A percentile compares a stretch with the other conserved stretches of the same genome.
These are phyloP conservation scores for Syrrhaptes paradoxus DNA, from an alignment of 2,113 vertebrate genomes.

Conservation along the genomic window DNA sequence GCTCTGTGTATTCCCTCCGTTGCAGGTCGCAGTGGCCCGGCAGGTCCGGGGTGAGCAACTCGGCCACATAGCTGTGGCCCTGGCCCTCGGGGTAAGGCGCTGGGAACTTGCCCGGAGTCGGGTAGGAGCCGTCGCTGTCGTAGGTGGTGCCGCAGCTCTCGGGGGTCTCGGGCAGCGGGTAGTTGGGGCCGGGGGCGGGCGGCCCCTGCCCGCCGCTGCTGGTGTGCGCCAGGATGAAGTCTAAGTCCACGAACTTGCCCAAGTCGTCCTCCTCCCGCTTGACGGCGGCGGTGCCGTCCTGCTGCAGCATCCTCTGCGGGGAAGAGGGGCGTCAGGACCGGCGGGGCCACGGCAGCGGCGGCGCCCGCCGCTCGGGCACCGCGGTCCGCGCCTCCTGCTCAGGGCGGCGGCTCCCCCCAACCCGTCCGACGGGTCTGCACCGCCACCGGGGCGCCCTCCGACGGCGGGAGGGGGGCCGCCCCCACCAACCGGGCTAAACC, in stretches of 20 bases:
- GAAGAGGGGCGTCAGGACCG: not conserved
- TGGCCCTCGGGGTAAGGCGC: slow-evolving; percentile 68
- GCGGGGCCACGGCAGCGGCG: not conserved
- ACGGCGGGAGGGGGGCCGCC: not conserved
- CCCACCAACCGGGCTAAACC: not conserved
- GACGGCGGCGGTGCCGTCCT: slow-evolving; percentile 55
- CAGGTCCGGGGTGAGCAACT: slow-evolving; percentile 84
- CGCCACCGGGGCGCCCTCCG: not conserved
- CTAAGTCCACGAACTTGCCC: slow-evolving; percentile 86
- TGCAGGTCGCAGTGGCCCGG: slow-evolving; percentile 59
- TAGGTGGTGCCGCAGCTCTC: slow-evolving; percentile 83
- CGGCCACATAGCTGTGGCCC: slow-evolving; percentile 84
- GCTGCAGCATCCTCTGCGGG: slow-evolving; percentile 68
- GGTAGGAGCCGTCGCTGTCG: slow-evolving; percentile 79
- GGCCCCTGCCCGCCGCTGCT: slow-evolving; percentile 62
- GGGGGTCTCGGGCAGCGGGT: slow-evolving; percentile 88
- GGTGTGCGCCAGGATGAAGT: slow-evolving; percentile 89
- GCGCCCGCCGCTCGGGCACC: not conserved
- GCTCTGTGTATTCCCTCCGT: slow-evolving; percentile 82
- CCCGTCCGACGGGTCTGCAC: slow-evolving; percentile 28
- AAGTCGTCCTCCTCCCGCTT: slow-evolving; percentile 87
- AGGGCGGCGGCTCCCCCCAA: not conserved
- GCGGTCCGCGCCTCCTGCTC: not conserved
- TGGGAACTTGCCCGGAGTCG: slow-evolving; percentile 58
- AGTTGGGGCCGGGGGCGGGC: slow-evolving; percentile 62